These are phyloP conservation scores for Drosophila athabasca DNA, from an alignment of 1,140 invertebrate genomes.

Conservation along the genomic window DNA sequence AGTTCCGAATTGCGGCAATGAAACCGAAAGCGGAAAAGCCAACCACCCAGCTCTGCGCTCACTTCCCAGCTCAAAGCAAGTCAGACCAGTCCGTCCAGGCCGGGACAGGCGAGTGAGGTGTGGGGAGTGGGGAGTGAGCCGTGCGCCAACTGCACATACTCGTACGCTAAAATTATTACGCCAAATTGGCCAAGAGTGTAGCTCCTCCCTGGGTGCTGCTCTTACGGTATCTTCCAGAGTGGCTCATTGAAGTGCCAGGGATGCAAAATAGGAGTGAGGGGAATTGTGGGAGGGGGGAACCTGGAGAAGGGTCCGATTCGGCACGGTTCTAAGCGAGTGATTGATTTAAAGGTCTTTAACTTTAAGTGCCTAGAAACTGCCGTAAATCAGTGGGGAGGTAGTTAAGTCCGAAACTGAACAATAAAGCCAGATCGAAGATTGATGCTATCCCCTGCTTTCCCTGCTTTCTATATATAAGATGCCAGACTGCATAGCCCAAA, in stretches of 20 bases:
- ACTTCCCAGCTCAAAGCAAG: slow-evolving; percentile 16
- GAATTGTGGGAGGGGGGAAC: no score
- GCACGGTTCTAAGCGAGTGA: slow-evolving; percentile 2
- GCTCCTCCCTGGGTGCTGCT: background rate
- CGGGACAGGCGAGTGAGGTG: background rate
- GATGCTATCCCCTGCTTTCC: no score
- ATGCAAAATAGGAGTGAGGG: slow-evolving; percentile 5
- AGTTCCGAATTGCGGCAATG: slow-evolving; percentile 80
- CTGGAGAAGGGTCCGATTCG: background rate
- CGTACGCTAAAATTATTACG: slow-evolving; percentile 69
- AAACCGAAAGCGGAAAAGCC: slow-evolving; percentile 81
- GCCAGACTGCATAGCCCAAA: no score
- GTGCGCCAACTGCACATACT: slow-evolving; percentile 67
- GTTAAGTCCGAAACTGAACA: no score
- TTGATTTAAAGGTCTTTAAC: slow-evolving; percentile 25
- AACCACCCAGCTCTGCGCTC: slow-evolving; percentile 39
- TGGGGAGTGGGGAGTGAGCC: slow-evolving; percentile 51
- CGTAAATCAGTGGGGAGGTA: slow-evolving; percentile 1
- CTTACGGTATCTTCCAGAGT: slow-evolving; percentile 44
- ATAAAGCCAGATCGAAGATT: no score
- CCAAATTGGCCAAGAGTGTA: slow-evolving; percentile 71
- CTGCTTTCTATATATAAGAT: no score
- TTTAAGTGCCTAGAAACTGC: background rate
- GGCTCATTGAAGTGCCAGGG: slow-evolving; percentile 33
- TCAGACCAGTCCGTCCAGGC: slow-evolving; percentile 3